Evolutionary conservation across 1,140 invertebrate species (phyloP).

Genomic region (Tenebrio molitor): DNA sequence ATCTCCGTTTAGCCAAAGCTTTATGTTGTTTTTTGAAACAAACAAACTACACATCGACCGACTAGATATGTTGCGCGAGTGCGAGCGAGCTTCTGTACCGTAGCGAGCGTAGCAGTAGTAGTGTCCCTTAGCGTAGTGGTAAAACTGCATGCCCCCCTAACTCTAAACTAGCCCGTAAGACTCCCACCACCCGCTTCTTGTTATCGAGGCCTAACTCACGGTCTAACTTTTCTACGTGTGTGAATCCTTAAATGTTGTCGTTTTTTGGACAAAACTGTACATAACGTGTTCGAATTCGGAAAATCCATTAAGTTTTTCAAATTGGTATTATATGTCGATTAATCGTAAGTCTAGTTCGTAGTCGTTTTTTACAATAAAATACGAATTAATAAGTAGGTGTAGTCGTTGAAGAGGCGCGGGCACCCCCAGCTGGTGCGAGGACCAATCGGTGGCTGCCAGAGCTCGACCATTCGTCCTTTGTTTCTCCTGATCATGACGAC

Average conservation of each 20-base stretch:
- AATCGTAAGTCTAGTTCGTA: conserved; percentile 63
- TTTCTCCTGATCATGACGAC: conserved; percentile 33
- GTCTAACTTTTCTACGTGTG: conserved; percentile 52
- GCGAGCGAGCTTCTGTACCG: conserved; percentile 55
- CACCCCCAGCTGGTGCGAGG: conserved; percentile 66
- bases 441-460: conserved; percentile 65
- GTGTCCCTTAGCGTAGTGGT: conserved; percentile 32
- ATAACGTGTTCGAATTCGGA: conserved; percentile 53
- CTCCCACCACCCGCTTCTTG: conserved; percentile 40
- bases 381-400: conserved; percentile 60
- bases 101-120: conserved; percentile 54
- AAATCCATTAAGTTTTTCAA: conserved; percentile 49
- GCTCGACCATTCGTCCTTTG: conserved; percentile 59
- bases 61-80: conserved; percentile 60
- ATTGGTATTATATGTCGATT: conserved; percentile 58
- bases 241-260: conserved; percentile 47
- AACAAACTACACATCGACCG: conserved; percentile 58
- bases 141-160: conserved; percentile 52
- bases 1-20: conserved; percentile 61
- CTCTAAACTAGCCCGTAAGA: conserved; percentile 47
- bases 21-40: conserved; percentile 48
- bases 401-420: conserved; percentile 62
- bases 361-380: conserved; percentile 62
- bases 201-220: conserved; percentile 57
- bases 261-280: conserved; percentile 48